These are phyloP conservation scores for Sus scrofa DNA, from an alignment of 2,113 vertebrate genomes.

Conservation along the genomic window T2T-Sscrofa CM000828.6:52495001-52495500, in stretches of 20 bases:
- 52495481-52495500: not conserved
- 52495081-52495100: not conserved
- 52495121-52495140: not conserved
- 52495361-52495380: not conserved
- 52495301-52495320: constrained; percentile 43
- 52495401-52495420: not conserved
- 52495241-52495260: constrained; percentile 20
- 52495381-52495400: not conserved
- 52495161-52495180: not conserved
- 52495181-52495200: constrained; percentile 33
- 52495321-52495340: not conserved
- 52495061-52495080: not conserved
- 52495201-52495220: not conserved
- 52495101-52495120: not conserved
- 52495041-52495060: constrained; percentile 11
- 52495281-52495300: not conserved
- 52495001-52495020: not conserved
- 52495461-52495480: not conserved
- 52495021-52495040: not conserved
- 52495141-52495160: not conserved
- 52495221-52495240: not conserved
- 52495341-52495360: not conserved
- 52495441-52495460: not conserved
- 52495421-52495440: constrained; percentile 19
- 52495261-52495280: not conserved